Evolutionary conservation across 2,113 vertebrate genomes (phyloP).

Genomic region (Mastomys natalensis): DNA sequence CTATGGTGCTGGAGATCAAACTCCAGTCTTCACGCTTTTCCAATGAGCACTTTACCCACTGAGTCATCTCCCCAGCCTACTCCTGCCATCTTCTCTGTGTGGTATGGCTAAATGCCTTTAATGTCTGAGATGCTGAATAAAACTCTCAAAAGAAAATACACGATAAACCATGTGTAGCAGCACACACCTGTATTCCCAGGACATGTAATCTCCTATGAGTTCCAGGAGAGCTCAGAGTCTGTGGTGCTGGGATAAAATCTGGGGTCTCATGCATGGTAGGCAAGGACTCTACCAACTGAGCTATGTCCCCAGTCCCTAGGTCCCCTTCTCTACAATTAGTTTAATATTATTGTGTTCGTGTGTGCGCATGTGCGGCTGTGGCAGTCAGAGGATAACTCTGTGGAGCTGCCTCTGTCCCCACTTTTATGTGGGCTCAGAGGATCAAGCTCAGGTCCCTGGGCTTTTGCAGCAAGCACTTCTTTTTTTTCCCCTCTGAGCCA

Average conservation of each 20-base stretch:
- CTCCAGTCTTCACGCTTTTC: background rate
- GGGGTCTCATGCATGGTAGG: background rate
- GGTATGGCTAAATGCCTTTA: background rate
- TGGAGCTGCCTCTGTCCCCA: background rate
- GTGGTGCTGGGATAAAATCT: background rate
- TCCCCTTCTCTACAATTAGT: background rate
- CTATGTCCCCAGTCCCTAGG: background rate
- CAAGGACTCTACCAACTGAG: background rate
- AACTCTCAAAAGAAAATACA: constrained; percentile 10
- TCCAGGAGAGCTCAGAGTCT: background rate
- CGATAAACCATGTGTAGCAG: too few relatives aligned
- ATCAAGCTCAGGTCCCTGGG: background rate
- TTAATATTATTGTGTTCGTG: too few relatives aligned
- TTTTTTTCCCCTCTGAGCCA: background rate
- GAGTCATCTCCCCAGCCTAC: background rate
- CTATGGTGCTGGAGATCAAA: background rate
- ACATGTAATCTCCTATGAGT: too few relatives aligned
- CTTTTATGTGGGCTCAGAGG: background rate
- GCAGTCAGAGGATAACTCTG: background rate
- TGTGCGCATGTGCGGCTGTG: rapidly evolving
- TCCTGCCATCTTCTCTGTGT: background rate
- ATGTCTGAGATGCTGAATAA: background rate
- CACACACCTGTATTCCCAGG: background rate
- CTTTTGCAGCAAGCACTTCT: background rate
- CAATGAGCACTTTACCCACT: background rate